A percentile compares a stretch with the other conserved stretches of the same genome.
phyloP scores from a whole-genome alignment of 2,797 vertebrate species.

The Sebastes vulpes region DNA sequence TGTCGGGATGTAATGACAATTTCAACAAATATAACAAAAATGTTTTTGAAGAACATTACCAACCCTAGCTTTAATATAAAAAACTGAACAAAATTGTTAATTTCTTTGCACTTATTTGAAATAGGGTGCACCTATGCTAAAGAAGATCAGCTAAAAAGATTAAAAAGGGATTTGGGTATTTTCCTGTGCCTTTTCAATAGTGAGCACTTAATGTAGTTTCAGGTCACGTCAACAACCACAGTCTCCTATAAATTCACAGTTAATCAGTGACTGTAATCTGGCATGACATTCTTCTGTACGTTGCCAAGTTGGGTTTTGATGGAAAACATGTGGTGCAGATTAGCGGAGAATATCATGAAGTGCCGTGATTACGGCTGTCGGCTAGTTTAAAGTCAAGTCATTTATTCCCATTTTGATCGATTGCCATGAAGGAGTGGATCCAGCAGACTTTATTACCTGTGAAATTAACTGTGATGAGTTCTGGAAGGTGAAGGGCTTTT shows the following conservation, averaged over 20 bases:
- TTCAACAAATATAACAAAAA: not conserved
- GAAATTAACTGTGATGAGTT: slow-evolving; percentile 77
- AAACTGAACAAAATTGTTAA: not conserved
- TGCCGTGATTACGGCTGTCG: slow-evolving; percentile 39
- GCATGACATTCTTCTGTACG: slow-evolving; percentile 4
- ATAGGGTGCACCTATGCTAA: not conserved
- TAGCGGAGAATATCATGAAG: slow-evolving; percentile 33
- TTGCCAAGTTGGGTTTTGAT: slow-evolving; percentile 33
- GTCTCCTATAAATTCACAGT: not conserved
- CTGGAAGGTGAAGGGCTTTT: slow-evolving; percentile 55
- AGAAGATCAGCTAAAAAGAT: not conserved
- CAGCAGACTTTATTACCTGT: slow-evolving; percentile 72
- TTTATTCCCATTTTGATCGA: slow-evolving; percentile 74
- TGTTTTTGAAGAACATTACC: not conserved
- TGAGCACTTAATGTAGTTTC: not conserved
- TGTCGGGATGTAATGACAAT: not conserved
- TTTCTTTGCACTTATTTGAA: not conserved
- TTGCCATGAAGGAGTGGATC: slow-evolving; percentile 54
- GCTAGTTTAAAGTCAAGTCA: slow-evolving; percentile 33
- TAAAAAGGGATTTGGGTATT: not conserved
- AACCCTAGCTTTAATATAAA: not conserved
- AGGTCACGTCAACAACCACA: not conserved
- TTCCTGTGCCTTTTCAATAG: not conserved
- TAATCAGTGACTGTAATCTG: slow-evolving; percentile 30
- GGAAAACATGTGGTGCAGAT: slow-evolving; percentile 37